These are phyloP conservation scores for Bubo bubo DNA, from an alignment of 2,113 vertebrate genomes.

Conservation along the genomic window DNA sequence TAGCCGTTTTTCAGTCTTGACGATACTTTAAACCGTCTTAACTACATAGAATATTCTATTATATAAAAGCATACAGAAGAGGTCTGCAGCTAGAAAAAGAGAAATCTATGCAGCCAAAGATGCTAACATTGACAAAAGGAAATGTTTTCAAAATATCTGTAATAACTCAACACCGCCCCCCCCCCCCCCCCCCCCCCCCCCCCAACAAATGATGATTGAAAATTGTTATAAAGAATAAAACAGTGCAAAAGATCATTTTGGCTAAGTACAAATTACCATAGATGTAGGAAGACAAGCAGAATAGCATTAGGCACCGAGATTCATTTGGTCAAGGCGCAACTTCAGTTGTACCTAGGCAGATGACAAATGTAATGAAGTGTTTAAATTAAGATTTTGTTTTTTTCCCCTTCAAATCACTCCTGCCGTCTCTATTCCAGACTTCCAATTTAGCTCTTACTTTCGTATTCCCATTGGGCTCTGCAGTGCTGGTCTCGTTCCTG, in stretches of 20 bases:
- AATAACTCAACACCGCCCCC: not conserved
- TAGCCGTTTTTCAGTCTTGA: not conserved
- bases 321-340: not conserved
- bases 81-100: not conserved
- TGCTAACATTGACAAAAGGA: not conserved
- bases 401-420: not conserved
- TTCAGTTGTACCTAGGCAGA: not conserved
- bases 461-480: not conserved
- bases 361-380: not conserved
- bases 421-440: not conserved
- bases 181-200: fast-evolving
- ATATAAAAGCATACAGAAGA: not conserved
- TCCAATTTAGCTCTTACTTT: slow-evolving; percentile 2
- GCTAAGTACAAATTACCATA: not conserved
- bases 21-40: not conserved
- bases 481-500: not conserved
- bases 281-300: not conserved
- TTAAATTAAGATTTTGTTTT: not conserved
- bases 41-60: not conserved
- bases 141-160: not conserved
- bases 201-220: not conserved
- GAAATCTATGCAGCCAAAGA: not conserved
- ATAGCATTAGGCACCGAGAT: not conserved
- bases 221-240: not conserved
- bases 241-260: not conserved